phyloP scores from a whole-genome alignment of 2,797 vertebrate genomes.

The Onychomys torridus region DNA sequence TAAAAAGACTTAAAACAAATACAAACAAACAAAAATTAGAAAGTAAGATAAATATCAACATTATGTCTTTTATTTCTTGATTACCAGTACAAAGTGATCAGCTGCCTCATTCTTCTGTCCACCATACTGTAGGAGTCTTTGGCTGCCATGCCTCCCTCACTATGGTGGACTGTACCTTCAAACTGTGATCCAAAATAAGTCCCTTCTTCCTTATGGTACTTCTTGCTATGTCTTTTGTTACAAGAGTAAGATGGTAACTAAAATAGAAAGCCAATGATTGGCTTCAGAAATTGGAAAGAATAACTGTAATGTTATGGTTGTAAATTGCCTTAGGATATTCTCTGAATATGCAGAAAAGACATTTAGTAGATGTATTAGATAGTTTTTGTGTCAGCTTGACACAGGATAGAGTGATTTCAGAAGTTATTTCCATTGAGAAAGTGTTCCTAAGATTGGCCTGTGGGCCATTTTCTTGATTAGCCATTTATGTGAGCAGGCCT shows the following conservation, averaged over 20 bases:
- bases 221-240: background rate
- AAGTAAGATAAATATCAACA: background rate
- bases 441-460: background rate
- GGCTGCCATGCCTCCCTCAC: background rate
- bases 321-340: background rate
- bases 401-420: background rate
- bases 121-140: background rate
- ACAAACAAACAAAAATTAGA: background rate
- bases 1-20: background rate
- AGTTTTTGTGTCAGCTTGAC: background rate
- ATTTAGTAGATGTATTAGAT: background rate
- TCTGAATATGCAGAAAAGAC: background rate
- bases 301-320: background rate
- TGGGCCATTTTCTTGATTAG: background rate
- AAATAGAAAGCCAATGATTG: background rate
- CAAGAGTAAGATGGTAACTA: background rate
- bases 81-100: background rate
- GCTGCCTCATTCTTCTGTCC: background rate
- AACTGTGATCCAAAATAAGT: background rate
- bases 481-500: background rate
- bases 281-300: background rate
- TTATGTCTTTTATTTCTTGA: background rate
- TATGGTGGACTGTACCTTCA: background rate
- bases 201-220: background rate
- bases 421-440: background rate